Conservation (phyloP, 1,140 invertebrate genomes). For the Planococcus citri region DNA sequence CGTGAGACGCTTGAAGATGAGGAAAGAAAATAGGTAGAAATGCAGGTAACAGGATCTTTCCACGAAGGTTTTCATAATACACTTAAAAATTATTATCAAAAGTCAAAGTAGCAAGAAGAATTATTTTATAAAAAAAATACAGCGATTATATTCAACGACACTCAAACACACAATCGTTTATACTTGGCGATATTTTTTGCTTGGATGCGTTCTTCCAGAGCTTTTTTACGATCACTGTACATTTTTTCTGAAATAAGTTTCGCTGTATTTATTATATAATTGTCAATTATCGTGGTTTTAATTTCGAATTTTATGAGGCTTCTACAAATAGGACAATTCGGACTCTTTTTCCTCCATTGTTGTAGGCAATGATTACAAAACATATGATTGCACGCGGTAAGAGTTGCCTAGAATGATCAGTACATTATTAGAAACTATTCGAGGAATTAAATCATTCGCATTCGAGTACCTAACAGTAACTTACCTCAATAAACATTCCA, state of each 20-base stretch:
- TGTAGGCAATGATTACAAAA: not conserved
- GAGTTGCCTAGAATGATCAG: not conserved
- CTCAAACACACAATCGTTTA: too few species aligned
- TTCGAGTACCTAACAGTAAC: not conserved
- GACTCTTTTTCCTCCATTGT: not conserved
- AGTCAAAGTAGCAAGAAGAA: too few species aligned
- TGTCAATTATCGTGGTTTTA: not conserved
- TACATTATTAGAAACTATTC: too few species aligned
- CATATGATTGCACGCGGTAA: not conserved
- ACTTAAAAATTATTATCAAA: too few species aligned
- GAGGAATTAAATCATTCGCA: too few species aligned
- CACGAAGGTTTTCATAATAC: too few species aligned
- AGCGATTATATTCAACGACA: too few species aligned
- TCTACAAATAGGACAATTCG: not conserved
- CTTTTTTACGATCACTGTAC: not conserved
- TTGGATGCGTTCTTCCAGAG: not conserved
- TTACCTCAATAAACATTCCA: not conserved
- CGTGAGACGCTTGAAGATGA: too few species aligned
- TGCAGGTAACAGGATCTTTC: too few species aligned
- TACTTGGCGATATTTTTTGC: not conserved
- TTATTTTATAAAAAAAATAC: too few species aligned
- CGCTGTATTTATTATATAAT: not conserved
- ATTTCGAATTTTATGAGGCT: not conserved
- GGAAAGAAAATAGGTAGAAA: too few species aligned
- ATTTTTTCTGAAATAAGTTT: not conserved